A percentile compares a stretch with the other conserved stretches of the same genome.
These are phyloP conservation scores for Alouatta palliata DNA, from an alignment of 2,113 vertebrate genomes.

Conservation along the genomic window DNA sequence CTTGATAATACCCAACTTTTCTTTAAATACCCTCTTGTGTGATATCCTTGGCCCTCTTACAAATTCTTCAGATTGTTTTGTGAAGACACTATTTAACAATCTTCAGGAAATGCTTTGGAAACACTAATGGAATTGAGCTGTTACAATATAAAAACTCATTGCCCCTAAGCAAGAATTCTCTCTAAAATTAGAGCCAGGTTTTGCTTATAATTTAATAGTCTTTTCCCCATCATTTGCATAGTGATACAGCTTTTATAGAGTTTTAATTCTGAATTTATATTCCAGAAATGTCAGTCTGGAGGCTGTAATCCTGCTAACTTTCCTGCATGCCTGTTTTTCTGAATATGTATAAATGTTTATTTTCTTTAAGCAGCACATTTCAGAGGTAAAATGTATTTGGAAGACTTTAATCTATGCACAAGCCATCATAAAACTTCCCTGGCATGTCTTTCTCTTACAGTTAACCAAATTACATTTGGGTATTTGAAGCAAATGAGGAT, in stretches of 20 bases:
- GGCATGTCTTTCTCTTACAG: constrained; percentile 32
- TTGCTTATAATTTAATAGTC: constrained; percentile 49
- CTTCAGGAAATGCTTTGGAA: background rate
- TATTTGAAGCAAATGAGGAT: constrained; percentile 56
- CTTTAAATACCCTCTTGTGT: background rate
- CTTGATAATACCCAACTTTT: constrained; percentile 11
- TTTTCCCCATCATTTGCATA: constrained; percentile 48
- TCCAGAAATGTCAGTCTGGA: constrained; percentile 42
- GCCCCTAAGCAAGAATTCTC: constrained; percentile 29
- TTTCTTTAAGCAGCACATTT: constrained; percentile 63
- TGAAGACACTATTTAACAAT: constrained; percentile 30
- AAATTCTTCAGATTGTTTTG: constrained; percentile 30
- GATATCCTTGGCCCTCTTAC: background rate
- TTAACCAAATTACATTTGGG: constrained; percentile 57
- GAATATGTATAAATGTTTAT: constrained; percentile 33
- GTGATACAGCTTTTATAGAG: constrained; percentile 42
- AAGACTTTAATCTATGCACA: constrained; percentile 39
- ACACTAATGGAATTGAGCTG: background rate
- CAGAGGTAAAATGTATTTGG: constrained; percentile 21
- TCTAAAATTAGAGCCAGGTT: constrained; percentile 62
- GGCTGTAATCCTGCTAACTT: constrained; percentile 37
- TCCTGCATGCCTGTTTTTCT: constrained; percentile 29
- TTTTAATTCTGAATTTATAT: constrained; percentile 71
- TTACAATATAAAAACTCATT: constrained; percentile 53
- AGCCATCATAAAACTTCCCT: constrained; percentile 52